Percentiles rank a stretch among this genome's conserved stretches.
Conservation (phyloP, 2,113 vertebrate species). For the Toxotes chatareus region DNA sequence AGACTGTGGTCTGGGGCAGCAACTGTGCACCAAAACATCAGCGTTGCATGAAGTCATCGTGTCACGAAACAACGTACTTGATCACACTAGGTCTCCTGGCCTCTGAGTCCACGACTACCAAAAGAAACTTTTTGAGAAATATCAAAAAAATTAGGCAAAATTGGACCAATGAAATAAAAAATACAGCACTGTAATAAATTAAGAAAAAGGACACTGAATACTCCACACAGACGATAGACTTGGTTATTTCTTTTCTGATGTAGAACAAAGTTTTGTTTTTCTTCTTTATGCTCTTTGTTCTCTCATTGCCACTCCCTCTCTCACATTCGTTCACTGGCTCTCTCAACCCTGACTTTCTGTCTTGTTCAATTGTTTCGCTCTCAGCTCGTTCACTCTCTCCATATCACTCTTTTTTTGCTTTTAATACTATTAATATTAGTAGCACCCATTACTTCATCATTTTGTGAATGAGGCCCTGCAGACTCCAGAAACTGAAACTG, state of each 20-base stretch:
- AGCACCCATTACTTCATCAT: neutral
- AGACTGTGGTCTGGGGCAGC: neutral
- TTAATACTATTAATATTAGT: neutral
- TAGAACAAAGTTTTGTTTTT: neutral
- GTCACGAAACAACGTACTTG: neutral
- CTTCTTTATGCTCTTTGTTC: constrained; percentile 7
- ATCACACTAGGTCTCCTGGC: constrained; percentile 14
- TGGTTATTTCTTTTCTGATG: neutral
- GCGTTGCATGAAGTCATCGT: neutral
- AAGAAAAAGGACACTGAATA: neutral
- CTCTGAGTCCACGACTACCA: neutral
- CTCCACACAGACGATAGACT: neutral
- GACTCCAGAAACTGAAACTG: neutral
- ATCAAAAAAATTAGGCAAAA: neutral
- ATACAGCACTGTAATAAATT: neutral
- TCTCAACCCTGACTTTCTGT: neutral
- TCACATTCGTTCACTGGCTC: neutral
- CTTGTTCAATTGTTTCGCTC: neutral
- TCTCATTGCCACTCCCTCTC: neutral
- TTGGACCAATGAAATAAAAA: neutral
- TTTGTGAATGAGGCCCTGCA: constrained; percentile 1
- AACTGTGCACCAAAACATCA: constrained; percentile 24
- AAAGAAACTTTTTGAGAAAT: neutral
- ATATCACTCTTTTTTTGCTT: neutral
- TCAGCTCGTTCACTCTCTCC: neutral